These are phyloP conservation scores for Darwinula stevensoni DNA, from an alignment of 2,888 invertebrate species.

Conservation along the genomic window DNA sequence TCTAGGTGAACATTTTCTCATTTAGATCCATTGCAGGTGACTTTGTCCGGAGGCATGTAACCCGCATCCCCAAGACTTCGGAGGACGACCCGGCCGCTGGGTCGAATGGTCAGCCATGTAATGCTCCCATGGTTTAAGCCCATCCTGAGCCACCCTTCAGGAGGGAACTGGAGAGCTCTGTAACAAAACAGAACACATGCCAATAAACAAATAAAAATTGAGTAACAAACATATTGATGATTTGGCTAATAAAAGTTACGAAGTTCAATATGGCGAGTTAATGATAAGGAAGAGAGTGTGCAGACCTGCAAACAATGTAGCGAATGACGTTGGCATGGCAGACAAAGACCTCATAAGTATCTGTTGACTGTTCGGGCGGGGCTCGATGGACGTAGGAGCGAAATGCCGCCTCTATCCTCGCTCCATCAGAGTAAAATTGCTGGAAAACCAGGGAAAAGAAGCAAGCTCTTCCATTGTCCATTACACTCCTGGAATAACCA, in stretches of 20 bases:
- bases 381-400: constrained; percentile 76
- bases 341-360: constrained; percentile 64
- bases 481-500: too few relatives aligned
- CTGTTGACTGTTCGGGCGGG: constrained; percentile 38
- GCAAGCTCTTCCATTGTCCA: constrained; percentile 9
- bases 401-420: constrained; percentile 84
- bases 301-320: constrained; percentile 64
- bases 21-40: too few relatives aligned
- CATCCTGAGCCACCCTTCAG: constrained; percentile 86
- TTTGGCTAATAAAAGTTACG: too few relatives aligned
- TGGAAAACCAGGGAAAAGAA: constrained; percentile 20
- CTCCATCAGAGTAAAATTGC: constrained; percentile 78
- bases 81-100: constrained; percentile 57
- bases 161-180: constrained; percentile 83
- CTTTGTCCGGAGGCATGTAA: constrained; percentile 43
- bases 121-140: constrained; percentile 72
- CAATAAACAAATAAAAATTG: neutral
- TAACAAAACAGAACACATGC: constrained; percentile 4
- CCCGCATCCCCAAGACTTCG: constrained; percentile 61
- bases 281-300: too few relatives aligned
- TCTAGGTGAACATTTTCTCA: too few relatives aligned
- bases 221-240: constrained; percentile 4
- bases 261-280: too few relatives aligned
- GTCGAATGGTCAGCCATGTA: constrained; percentile 54
- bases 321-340: constrained; percentile 96